Evolutionary conservation across 2,888 invertebrate genomes (phyloP).

Genomic region (Amblyjoppa fuscipennis): DNA sequence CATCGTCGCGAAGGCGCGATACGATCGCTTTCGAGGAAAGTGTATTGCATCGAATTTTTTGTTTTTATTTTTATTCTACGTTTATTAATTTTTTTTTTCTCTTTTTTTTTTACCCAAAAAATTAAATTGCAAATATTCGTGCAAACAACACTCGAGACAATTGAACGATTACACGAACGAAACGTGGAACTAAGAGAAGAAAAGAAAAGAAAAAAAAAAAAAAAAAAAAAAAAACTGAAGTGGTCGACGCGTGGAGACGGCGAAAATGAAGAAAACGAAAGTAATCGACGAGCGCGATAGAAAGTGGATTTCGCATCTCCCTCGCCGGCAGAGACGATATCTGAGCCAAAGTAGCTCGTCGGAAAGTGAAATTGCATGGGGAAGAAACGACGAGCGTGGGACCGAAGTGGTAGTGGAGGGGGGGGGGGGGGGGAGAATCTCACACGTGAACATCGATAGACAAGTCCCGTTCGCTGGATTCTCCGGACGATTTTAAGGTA

Average conservation of each 20-base stretch:
- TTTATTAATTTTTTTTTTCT: not conserved
- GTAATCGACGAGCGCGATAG: conserved; percentile 16
- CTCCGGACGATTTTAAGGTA: not conserved
- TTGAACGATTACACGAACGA: too few relatives aligned
- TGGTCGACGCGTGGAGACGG: not conserved
- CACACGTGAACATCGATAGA: conserved; percentile 13
- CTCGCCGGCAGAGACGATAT: conserved; percentile 29
- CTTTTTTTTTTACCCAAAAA: not conserved
- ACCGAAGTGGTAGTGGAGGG: not conserved
- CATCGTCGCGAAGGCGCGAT: conserved; percentile 38
- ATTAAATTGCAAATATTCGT: not conserved
- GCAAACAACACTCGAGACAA: not conserved
- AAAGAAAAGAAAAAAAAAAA: not conserved
- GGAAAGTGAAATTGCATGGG: conserved; percentile 62
- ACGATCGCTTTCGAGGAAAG: conserved; percentile 27
- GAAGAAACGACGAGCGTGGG: conserved; percentile 21
- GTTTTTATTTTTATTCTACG: not conserved
- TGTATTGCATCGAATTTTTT: not conserved
- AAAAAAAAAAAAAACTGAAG: not conserved
- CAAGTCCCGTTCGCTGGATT: conserved; percentile 3
- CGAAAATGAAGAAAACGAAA: conserved; percentile 18
- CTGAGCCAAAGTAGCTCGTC: conserved; percentile 44
- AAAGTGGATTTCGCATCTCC: conserved; percentile 57
- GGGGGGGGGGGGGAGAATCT: not conserved
- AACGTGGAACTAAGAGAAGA: not conserved